Evolutionary conservation across 2,797 vertebrate species (phyloP).

Genomic region (Nyctibius grandis): DNA sequence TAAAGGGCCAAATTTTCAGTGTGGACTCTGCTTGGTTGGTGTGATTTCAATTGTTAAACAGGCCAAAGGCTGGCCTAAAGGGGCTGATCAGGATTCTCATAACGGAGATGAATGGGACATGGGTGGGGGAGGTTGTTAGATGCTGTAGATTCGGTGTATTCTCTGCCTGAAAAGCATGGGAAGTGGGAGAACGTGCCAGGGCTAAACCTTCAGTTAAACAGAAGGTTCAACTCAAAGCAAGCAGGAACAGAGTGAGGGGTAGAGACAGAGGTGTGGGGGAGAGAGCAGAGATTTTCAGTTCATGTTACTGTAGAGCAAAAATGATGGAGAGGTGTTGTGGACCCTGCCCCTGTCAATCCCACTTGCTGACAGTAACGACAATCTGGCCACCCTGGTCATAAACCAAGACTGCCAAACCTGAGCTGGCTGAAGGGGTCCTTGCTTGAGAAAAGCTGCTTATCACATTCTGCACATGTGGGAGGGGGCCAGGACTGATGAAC

Average conservation of each 20-base stretch:
- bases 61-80: background rate
- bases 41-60: background rate
- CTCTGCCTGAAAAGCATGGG: background rate
- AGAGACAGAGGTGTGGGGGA: background rate
- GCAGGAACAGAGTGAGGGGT: background rate
- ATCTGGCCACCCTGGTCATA: background rate
- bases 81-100: background rate
- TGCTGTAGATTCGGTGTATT: background rate
- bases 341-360: background rate
- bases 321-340: background rate
- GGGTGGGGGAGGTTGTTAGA: background rate
- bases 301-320: background rate
- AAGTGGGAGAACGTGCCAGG: background rate
- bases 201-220: background rate
- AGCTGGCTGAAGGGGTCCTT: background rate
- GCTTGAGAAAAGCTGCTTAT: background rate
- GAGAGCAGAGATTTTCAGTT: background rate
- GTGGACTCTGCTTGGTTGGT: background rate
- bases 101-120: background rate
- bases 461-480: accelerated
- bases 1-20: background rate
- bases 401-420: no score
- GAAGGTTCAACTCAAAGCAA: background rate
- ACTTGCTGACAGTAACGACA: background rate
- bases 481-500: background rate